Evolutionary conservation across 2,888 invertebrate genomes (phyloP).

Genomic region (Digitonthophagus gazella): DNA sequence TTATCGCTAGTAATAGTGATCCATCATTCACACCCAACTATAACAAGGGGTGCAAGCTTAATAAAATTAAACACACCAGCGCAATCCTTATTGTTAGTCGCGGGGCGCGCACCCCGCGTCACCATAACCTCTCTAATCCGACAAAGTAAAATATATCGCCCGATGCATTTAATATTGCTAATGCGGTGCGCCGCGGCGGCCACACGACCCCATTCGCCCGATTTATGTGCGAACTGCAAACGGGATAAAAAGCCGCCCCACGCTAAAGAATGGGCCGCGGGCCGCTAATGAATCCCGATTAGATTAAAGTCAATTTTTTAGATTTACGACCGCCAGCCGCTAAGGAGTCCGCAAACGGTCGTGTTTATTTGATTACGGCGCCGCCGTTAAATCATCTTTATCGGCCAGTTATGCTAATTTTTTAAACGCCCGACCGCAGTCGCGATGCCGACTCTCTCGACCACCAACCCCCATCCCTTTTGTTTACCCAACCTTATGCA

Average conservation of each 20-base stretch:
- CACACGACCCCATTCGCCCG: neutral
- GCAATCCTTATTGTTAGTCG: slow-evolving; percentile 2
- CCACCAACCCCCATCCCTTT: neutral
- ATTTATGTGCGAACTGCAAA: slow-evolving; percentile 14
- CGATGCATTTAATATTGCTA: slow-evolving; percentile 39
- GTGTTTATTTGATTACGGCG: slow-evolving; percentile 14
- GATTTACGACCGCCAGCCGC: slow-evolving; percentile 8
- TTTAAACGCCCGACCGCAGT: neutral
- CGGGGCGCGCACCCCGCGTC: slow-evolving; percentile 26
- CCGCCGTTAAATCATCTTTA: slow-evolving; percentile 14
- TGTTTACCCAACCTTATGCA: neutral
- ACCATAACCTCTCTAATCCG: slow-evolving; percentile 39
- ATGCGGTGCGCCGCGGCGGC: slow-evolving; percentile 27
- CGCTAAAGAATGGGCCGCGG: slow-evolving; percentile 4
- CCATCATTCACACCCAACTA: neutral
- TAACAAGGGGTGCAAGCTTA: slow-evolving; percentile 1
- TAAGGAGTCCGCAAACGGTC: slow-evolving; percentile 11
- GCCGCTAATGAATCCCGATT: slow-evolving; percentile 14
- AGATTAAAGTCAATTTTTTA: slow-evolving; percentile 16
- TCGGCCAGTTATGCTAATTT: slow-evolving; percentile 15
- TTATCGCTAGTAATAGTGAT: no score
- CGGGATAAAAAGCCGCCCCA: slow-evolving; percentile 11
- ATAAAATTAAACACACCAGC: slow-evolving; percentile 5
- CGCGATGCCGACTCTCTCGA: neutral
- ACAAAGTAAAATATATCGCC: slow-evolving; percentile 45